Evolutionary conservation across 2,797 vertebrate species (phyloP).

Genomic region (Manis crassicaudata): DNA sequence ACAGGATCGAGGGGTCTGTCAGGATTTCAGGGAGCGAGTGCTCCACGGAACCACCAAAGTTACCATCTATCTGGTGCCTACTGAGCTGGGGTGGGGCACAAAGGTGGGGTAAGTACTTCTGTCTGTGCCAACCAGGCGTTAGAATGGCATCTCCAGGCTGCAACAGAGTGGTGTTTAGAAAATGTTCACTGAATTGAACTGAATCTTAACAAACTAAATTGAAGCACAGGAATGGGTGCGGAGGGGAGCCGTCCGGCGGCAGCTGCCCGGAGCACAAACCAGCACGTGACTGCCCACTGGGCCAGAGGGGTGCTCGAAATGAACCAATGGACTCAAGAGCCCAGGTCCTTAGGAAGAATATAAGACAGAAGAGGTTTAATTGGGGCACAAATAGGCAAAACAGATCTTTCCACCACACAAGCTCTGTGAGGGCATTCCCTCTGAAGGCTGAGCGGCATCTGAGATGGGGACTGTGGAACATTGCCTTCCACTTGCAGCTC

Average conservation of each 20-base stretch:
- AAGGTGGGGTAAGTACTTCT: fast-evolving
- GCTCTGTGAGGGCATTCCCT: background rate
- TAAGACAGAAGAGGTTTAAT: background rate
- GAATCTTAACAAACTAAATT: background rate
- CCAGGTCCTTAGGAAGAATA: background rate
- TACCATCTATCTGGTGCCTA: fast-evolving
- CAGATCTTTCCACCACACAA: background rate
- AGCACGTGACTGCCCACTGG: background rate
- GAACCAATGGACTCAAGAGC: background rate
- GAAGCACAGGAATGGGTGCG: fast-evolving
- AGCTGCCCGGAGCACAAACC: fast-evolving
- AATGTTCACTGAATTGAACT: background rate
- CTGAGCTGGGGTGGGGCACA: fast-evolving
- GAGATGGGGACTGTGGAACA: fast-evolving
- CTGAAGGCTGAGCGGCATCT: background rate
- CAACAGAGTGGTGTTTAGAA: fast-evolving
- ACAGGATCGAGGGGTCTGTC: fast-evolving
- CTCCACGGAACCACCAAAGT: fast-evolving
- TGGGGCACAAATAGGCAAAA: too few species aligned
- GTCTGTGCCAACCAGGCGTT: background rate
- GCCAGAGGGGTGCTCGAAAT: too few species aligned
- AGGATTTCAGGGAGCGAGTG: background rate
- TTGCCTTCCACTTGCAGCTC: background rate
- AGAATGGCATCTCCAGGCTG: background rate
- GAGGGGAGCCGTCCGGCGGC: fast-evolving